Conservation (phyloP, 2,888 invertebrate species). For the Caenorhabditis sp. region DNA sequence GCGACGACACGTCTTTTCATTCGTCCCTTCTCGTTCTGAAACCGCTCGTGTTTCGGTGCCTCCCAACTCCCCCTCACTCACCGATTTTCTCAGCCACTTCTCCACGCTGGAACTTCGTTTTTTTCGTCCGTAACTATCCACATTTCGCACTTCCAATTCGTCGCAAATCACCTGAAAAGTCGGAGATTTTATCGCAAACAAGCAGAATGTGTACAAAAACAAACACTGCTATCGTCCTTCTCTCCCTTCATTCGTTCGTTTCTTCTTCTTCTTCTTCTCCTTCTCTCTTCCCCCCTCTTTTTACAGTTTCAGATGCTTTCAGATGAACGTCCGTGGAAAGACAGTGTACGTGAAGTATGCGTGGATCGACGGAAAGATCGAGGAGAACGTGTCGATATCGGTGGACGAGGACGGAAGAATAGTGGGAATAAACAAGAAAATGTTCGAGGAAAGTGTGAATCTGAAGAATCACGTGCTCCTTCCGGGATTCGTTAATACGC, state of each 20-base stretch:
- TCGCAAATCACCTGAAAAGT: conserved; percentile 59
- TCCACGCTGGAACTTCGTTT: conserved; percentile 46
- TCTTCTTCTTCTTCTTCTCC: not conserved
- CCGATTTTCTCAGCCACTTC: conserved; percentile 34
- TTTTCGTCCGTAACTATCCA: conserved; percentile 59
- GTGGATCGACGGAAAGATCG: conserved; percentile 62
- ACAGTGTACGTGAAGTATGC: conserved; percentile 53
- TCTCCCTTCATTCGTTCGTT: not conserved
- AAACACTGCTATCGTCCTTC: not conserved
- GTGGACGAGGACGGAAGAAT: conserved; percentile 53
- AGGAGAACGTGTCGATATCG: conserved; percentile 55
- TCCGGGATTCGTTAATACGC: conserved; percentile 77
- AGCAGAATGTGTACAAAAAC: too few species aligned
- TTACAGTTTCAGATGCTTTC: conserved; percentile 3
- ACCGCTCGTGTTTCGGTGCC: too few species aligned
- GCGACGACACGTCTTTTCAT: conserved; percentile 31
- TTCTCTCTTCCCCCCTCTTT: not conserved
- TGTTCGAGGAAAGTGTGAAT: conserved; percentile 14
- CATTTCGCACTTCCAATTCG: conserved; percentile 51
- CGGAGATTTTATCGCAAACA: conserved; percentile 4
- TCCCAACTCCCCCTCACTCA: too few species aligned
- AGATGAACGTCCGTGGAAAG: conserved; percentile 62
- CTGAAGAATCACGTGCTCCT: conserved; percentile 56
- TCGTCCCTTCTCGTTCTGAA: conserved; percentile 10
- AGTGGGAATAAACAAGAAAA: conserved; percentile 32